phyloP scores from a whole-genome alignment of 1,140 invertebrate species.

The Drosophila ercepeae region DNA sequence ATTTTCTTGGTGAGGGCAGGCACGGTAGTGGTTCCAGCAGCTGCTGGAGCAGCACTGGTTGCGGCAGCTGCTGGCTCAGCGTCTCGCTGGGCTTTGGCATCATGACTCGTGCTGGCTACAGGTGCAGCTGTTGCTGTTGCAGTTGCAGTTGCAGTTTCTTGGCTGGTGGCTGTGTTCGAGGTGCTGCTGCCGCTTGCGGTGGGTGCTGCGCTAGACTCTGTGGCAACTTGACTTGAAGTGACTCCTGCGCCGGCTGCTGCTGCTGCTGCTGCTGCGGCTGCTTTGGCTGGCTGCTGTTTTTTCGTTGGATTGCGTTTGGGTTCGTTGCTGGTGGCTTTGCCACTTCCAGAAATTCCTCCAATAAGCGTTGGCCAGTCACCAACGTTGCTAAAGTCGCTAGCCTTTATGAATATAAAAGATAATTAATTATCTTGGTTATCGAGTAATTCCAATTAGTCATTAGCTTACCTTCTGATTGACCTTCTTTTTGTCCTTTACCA shows the following conservation, averaged over 20 bases:
- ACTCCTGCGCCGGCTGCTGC: constrained; percentile 25
- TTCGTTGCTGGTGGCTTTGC: constrained; percentile 80
- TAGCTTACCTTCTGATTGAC: constrained; percentile 86
- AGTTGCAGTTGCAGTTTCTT: constrained; percentile 34
- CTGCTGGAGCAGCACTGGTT: constrained; percentile 56
- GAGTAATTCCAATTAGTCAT: no score
- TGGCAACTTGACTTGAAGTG: constrained; percentile 55
- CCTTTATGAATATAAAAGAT: no score
- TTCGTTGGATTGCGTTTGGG: constrained; percentile 72
- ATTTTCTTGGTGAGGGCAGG: constrained; percentile 84
- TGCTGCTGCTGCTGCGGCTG: constrained; percentile 30
- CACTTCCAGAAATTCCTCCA: constrained; percentile 70
- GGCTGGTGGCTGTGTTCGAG: constrained; percentile 13
- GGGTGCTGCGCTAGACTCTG: constrained; percentile 35
- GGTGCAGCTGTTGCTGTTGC: constrained; percentile 23
- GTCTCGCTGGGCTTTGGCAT: constrained; percentile 75
- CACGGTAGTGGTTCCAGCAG: constrained; percentile 60
- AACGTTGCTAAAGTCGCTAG: constrained; percentile 89
- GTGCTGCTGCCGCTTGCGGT: constrained; percentile 22
- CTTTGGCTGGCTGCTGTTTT: constrained; percentile 59
- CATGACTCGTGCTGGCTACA: constrained; percentile 66
- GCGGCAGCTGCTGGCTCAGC: constrained; percentile 44
- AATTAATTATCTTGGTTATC: no score
- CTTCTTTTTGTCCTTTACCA: constrained; percentile 86
- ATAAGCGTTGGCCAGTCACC: constrained; percentile 91